Conservation (phyloP, 2,113 vertebrate genomes). For the Podilymbus podiceps region DNA sequence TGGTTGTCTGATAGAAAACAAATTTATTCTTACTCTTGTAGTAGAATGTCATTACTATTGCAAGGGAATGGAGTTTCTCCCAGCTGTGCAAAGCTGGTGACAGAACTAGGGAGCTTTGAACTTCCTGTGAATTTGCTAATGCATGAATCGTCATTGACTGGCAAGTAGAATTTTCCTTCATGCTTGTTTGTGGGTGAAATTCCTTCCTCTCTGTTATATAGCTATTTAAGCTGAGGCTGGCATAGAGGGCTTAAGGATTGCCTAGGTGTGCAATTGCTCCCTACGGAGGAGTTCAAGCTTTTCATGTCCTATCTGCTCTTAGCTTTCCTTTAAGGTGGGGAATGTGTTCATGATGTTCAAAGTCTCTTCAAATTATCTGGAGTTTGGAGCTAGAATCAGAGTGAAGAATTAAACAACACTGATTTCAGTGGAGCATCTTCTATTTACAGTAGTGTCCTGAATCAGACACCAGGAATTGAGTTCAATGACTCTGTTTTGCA, state of each 20-base stretch:
- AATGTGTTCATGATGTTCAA: background rate
- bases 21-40: slow-evolving; percentile 50
- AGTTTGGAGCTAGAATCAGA: background rate
- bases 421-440: background rate
- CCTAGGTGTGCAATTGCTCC: background rate
- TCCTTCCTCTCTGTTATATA: background rate
- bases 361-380: background rate
- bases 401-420: background rate
- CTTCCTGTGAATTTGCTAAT: background rate
- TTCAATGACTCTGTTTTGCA: background rate
- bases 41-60: slow-evolving; percentile 49
- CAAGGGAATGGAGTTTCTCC: slow-evolving; percentile 41
- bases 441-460: background rate
- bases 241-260: background rate
- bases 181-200: slow-evolving; percentile 13
- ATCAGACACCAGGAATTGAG: background rate
- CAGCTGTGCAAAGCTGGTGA: slow-evolving; percentile 45
- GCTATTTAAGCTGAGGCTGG: background rate
- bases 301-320: background rate
- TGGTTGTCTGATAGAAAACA: slow-evolving; percentile 46
- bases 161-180: slow-evolving; percentile 16
- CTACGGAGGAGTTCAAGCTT: background rate
- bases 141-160: background rate
- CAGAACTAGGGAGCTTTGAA: slow-evolving; percentile 49
- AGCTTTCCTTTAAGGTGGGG: background rate